A percentile compares a stretch with the other conserved stretches of the same genome.
Conservation (phyloP, 2,113 vertebrate genomes). For the Myiozetetes cayanensis region DNA sequence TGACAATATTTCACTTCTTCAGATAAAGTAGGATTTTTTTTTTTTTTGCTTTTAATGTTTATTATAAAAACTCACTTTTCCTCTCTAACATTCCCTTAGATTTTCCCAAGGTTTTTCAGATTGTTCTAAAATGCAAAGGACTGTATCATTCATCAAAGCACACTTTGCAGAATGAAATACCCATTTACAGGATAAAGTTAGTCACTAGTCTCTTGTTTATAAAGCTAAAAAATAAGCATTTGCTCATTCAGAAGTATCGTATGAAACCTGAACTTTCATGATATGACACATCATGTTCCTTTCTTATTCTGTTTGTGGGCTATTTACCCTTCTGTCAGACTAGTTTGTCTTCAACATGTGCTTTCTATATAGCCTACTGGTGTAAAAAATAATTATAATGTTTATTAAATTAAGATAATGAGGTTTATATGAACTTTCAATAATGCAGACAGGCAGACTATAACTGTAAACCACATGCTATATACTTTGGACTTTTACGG, state of each 20-base stretch:
- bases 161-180: background rate
- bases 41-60: background rate
- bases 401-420: conserved; percentile 74
- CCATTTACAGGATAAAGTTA: background rate
- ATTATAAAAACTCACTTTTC: background rate
- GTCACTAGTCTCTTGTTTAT: background rate
- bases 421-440: conserved; percentile 72
- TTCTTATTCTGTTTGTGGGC: background rate
- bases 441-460: conserved; percentile 72
- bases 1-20: background rate
- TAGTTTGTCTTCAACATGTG: conserved; percentile 47
- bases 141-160: background rate
- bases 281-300: background rate
- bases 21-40: background rate
- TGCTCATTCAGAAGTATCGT: background rate
- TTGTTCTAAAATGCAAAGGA: background rate
- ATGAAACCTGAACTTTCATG: background rate
- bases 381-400: conserved; percentile 67
- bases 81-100: background rate
- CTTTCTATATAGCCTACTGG: conserved; percentile 46
- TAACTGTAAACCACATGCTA: conserved; percentile 79
- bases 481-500: conserved; percentile 77
- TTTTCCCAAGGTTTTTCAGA: background rate
- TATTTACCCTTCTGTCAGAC: conserved; percentile 41
- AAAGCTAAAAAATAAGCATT: background rate